Base-by-base conservation (phyloP, 2,113 vertebrate species). In the Etia nguti region DNA sequence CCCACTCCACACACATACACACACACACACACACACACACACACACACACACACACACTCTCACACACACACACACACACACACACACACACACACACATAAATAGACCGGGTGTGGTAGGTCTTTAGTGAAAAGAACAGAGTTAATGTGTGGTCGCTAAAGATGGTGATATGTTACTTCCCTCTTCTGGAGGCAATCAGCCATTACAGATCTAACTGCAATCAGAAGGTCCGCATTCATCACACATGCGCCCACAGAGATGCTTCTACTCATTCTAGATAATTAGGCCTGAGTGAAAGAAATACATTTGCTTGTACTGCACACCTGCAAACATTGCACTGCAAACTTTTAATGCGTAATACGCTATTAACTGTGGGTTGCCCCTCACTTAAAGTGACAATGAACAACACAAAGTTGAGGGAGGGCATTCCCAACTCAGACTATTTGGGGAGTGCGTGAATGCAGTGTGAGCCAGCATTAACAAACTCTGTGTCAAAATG, bases 161-260 rank as follows among this genome's bases (percentile, higher is more conserved):
- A 10, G 8, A 22, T 43, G 36, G 3, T 88, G 57, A 85, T 59
- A 4, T 77, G 12, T 88, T 93, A 85, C 84, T 86, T 80, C 93
- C 90, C 91, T 88, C 94, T 92, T 26, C 59, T 95, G 95, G 95
- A 83, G 4, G 56, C 5, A 80, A 43, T n/a, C 18, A 6, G 81
- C 60, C 70, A 93, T 87, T 92, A 86, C 94, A 93, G 65, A 5
- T 65, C 15, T 26, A 31, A 75, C 34, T 11, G 31, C n/a, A 48
- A 29, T 52, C 6, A 18, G 8, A 62, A 10, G 52, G 24, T 6
- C 8, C 24, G 59, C 2, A 22, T 36, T 4, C 24, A 48, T 46
- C 4, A 57, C 56, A 8, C 24, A 60, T 20, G 43, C 20, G 24
- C 15, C 24, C 24, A 20, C 43, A 50, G 43, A 20, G 43, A 50